Percentiles rank a stretch among this genome's conserved stretches.
phyloP scores from a whole-genome alignment of 2,113 vertebrate species.

The Hyperopisus bebe region DNA sequence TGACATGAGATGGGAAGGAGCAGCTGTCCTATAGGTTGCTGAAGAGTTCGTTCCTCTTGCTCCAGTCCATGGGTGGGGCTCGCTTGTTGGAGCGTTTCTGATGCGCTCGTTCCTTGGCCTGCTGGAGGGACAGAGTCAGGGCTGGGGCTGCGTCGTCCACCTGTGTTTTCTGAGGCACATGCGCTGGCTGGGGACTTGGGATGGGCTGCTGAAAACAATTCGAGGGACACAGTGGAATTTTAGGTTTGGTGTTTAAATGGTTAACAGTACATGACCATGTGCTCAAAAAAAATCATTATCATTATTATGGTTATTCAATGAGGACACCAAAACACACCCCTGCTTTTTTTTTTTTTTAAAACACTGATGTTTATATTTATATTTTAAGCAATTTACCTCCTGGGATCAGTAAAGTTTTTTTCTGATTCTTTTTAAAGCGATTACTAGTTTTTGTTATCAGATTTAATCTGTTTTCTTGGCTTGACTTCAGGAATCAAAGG shows the following conservation, averaged over 20 bases:
- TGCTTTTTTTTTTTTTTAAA: not conserved
- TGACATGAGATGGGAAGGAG: not conserved
- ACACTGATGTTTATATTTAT: not conserved
- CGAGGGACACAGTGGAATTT: not conserved
- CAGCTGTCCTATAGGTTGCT: slow-evolving; percentile 71
- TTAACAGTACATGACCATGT: not conserved
- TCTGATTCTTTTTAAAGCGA: not conserved
- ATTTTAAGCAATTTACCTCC: not conserved
- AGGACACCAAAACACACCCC: not conserved
- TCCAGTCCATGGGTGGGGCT: slow-evolving; percentile 90
- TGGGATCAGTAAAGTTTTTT: not conserved
- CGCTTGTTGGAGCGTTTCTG: slow-evolving; percentile 79
- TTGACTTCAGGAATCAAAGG: not conserved
- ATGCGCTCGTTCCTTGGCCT: slow-evolving; percentile 77
- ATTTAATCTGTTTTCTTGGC: not conserved
- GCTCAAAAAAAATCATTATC: not conserved
- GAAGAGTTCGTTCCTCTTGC: slow-evolving; percentile 91
- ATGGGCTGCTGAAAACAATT: not conserved
- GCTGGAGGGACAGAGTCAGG: slow-evolving; percentile 70
- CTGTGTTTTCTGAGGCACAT: not conserved
- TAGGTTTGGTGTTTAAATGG: not conserved
- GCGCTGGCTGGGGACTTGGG: not conserved
- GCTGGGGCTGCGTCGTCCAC: slow-evolving; percentile 51
- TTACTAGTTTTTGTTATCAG: not conserved
- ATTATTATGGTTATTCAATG: not conserved